phyloP scores from a whole-genome alignment of 1,140 invertebrate species.

The Lepidostoma basale region DNA sequence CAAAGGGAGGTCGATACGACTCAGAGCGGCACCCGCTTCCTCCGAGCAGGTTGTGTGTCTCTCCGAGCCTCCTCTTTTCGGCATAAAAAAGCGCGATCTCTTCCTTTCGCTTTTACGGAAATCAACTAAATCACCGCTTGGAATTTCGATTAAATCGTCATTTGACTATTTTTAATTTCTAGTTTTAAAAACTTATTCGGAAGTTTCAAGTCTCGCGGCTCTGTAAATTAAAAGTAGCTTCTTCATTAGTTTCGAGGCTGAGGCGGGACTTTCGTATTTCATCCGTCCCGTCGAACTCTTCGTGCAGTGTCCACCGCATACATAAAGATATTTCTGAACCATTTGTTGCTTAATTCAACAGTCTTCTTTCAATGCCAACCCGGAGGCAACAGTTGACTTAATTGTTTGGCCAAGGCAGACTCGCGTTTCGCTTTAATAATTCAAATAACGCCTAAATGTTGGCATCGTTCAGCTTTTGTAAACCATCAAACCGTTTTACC shows the following conservation, averaged over 20 bases:
- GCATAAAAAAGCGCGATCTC: slow-evolving; percentile 11
- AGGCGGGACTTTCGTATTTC: neutral
- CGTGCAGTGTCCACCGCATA: neutral
- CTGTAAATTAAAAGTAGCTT: neutral
- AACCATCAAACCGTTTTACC: too few relatives aligned
- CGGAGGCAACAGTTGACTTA: slow-evolving; percentile 26
- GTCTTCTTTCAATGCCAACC: slow-evolving; percentile 17
- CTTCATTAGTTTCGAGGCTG: neutral
- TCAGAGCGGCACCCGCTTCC: slow-evolving; percentile 12
- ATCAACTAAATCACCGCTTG: neutral
- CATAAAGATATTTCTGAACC: slow-evolving; percentile 18
- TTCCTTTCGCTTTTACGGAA: neutral
- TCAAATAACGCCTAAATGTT: neutral
- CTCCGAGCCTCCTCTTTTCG: neutral
- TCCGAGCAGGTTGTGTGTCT: slow-evolving; percentile 3
- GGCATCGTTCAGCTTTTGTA: neutral
- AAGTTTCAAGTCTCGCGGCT: neutral
- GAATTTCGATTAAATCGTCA: neutral
- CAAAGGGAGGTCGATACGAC: slow-evolving; percentile 27
- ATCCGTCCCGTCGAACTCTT: neutral
- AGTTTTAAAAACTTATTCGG: neutral
- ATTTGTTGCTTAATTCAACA: slow-evolving; percentile 33
- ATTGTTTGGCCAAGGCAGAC: neutral
- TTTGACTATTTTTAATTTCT: too few relatives aligned
- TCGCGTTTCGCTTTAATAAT: neutral